Evolutionary conservation across 2,888 invertebrate species (phyloP), one percentile per base, ranked within the genome.

Genomic region (Steinernema scapterisci): DNA sequence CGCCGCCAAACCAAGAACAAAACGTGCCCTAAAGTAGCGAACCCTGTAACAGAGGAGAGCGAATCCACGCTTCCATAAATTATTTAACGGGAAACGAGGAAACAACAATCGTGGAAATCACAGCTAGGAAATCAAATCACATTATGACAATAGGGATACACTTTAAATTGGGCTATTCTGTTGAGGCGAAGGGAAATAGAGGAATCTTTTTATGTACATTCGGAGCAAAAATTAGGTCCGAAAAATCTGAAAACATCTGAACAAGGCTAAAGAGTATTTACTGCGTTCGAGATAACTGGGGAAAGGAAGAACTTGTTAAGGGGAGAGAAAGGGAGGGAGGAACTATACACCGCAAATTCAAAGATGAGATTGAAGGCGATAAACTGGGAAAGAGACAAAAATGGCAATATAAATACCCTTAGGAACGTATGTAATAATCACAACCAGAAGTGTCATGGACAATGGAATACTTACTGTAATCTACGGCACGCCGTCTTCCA

Each of bases 81-180:
- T 25, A 31, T 63, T 63, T 63, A 63, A 63, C 13, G 23, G 31
- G 27, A 25, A 63, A 63, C 31, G 63, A 13, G 38, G 31, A 27
- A 25, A 63, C 63, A 27, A 63, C 63, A 38, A 63, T 63, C 27
- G 27, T 63, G 31, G 31, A 63, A 63, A 63, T 63, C 63, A 63
- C 63, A 63, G 63, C 63, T 63, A 38, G 25, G 27, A 63, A 63
- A 63, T 63, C 31, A 63, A 63, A 63, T 63, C 63, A 63, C 63
- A 63, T 63, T 63, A 63, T 63, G 63, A 63, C 63, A 31, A 63
- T 16, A 63, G 16, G 63, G 16, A 63, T 25, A 63, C 9, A 16
- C 6, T 48, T 48, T 48, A 48, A 5, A 48, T 48, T n/a, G 19
- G 48, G 27, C 11, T 31, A 16, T 38, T 38, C 38, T 38, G 38